These are phyloP conservation scores for Eutolmus rufibarbis DNA, from an alignment of 2,888 invertebrate genomes.

Conservation along the genomic window DNA sequence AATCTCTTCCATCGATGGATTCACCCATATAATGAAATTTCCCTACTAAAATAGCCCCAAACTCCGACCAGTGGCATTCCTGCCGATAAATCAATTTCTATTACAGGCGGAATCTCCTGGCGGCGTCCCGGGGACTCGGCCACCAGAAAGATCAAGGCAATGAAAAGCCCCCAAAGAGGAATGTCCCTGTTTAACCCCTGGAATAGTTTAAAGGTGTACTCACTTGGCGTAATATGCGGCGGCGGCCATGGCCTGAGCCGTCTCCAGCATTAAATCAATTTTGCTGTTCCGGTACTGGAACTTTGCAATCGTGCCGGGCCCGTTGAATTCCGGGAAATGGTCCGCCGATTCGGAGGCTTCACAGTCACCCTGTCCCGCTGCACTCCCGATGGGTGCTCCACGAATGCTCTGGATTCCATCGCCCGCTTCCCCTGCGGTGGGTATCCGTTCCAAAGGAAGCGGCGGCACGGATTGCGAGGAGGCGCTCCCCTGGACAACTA, in stretches of 20 bases:
- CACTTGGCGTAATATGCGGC: constrained; percentile 58
- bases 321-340: constrained; percentile 40
- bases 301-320: constrained; percentile 50
- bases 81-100: constrained; percentile 25
- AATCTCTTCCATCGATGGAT: not conserved
- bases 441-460: not conserved
- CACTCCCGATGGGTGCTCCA: constrained; percentile 40
- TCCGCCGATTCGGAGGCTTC: not conserved
- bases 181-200: constrained; percentile 18
- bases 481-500: not conserved
- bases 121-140: not conserved
- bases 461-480: not conserved
- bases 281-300: constrained; percentile 56
- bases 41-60: not conserved
- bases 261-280: constrained; percentile 57
- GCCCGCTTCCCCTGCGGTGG: not conserved
- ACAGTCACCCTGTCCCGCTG: not conserved
- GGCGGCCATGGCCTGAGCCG: constrained; percentile 57
- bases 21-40: not conserved
- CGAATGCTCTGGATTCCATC: constrained; percentile 32
- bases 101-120: not conserved
- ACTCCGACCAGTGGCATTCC: not conserved
- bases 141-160: constrained; percentile 9
- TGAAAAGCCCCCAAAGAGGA: not conserved
- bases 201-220: constrained; percentile 47